Evolutionary conservation across 23 tunicate species (phyloP), one percentile per base, ranked within the genome.

Genomic region (Oikopleura dioica): DNA sequence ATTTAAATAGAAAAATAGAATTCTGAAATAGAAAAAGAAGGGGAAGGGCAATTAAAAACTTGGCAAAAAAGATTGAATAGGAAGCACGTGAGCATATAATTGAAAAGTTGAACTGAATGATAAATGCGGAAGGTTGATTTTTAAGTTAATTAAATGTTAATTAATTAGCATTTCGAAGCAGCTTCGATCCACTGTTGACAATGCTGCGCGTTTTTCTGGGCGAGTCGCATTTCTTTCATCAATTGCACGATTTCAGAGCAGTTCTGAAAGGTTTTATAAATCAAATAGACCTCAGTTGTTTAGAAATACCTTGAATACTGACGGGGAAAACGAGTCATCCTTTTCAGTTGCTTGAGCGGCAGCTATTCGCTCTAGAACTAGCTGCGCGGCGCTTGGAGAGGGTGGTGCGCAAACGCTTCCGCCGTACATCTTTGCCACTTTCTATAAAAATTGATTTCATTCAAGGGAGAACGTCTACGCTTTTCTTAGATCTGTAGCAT

Each of bases 111-210:
- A n/a, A n/a, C n/a, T n/a, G n/a, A n/a, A n/a, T n/a, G n/a, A n/a
- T n/a, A n/a, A n/a, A n/a, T n/a, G n/a, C n/a, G n/a, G n/a, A n/a
- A n/a, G n/a, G n/a, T n/a, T n/a, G n/a, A n/a, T n/a, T n/a, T n/a
- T n/a, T n/a, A n/a, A n/a, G n/a, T n/a, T n/a, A n/a, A n/a, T n/a
- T n/a, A n/a, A n/a, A n/a, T n/a, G n/a, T n/a, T n/a, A n/a, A n/a
- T n/a, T n/a, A n/a, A n/a, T n/a, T n/a, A n/a, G n/a, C n/a, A n/a
- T n/a, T n/a, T n/a, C n/a, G n/a, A n/a, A n/a, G n/a, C n/a, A n/a
- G n/a, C n/a, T n/a, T n/a, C n/a, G n/a, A n/a, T n/a, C 72, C 72
- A 63, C 33, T 63, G 72, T 23, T 31, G 72, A 31, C 72, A 63
- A 12, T 63, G 72, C 5, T 31, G 72, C 2, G 72, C 72, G 72